Evolutionary conservation across 2,113 vertebrate genomes (phyloP).

Genomic region (Fregetta grallaria): DNA sequence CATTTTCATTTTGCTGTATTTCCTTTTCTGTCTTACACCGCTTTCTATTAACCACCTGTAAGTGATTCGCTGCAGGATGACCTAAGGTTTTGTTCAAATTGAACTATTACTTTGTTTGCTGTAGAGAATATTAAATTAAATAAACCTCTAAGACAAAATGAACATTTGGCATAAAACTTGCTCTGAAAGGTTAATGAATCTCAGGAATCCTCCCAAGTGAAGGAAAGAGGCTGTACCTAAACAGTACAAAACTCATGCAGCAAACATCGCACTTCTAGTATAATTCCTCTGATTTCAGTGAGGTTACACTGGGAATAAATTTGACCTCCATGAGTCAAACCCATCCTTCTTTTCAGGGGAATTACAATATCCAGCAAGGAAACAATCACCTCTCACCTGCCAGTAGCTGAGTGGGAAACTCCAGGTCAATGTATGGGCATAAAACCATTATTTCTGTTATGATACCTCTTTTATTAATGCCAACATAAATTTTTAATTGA

Average conservation of each 20-base stretch:
- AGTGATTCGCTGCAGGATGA: background rate
- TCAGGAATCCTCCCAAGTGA: background rate
- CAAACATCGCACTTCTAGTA: background rate
- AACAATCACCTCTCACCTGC: background rate
- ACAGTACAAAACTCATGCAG: background rate
- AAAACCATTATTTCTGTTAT: background rate
- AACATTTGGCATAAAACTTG: background rate
- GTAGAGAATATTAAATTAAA: slow-evolving; percentile 6
- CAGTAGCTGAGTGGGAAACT: background rate
- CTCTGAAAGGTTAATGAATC: slow-evolving; percentile 21
- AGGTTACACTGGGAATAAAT: background rate
- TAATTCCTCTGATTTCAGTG: background rate
- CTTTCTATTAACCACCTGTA: background rate
- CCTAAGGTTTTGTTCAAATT: background rate
- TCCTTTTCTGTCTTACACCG: background rate
- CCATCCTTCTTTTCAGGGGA: background rate
- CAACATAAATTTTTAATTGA: background rate
- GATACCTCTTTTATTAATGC: background rate
- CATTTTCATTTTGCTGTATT: background rate
- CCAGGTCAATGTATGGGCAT: background rate
- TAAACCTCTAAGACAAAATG: background rate
- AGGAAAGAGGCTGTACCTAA: background rate
- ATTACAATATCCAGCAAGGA: background rate
- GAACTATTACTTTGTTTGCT: slow-evolving; percentile 22
- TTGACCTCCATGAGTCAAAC: background rate